These are phyloP conservation scores for Lynx canadensis DNA, from an alignment of 2,113 vertebrate genomes.

Conservation along the genomic window DNA sequence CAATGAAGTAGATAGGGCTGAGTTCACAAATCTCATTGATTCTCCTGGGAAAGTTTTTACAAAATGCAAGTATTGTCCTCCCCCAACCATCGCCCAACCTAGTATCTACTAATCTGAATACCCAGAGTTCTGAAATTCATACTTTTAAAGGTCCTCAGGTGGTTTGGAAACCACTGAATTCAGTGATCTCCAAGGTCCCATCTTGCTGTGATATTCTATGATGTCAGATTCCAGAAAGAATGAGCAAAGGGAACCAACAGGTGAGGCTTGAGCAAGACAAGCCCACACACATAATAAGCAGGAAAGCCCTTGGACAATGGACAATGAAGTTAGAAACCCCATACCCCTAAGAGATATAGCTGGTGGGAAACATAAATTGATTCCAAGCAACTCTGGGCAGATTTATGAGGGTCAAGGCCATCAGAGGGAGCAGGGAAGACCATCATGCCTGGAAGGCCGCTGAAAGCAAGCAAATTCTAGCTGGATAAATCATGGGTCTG, in stretches of 20 bases:
- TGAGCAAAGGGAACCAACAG: background rate
- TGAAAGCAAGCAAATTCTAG: background rate
- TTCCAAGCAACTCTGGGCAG: constrained; percentile 10
- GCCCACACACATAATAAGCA: background rate
- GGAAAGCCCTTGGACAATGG: background rate
- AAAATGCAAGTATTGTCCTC: background rate
- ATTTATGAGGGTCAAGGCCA: constrained; percentile 6
- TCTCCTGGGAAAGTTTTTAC: background rate
- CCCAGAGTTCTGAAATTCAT: background rate
- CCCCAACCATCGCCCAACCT: background rate
- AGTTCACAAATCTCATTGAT: background rate
- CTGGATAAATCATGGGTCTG: constrained; percentile 25
- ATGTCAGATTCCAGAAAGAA: background rate
- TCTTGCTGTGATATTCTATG: background rate
- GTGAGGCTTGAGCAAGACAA: background rate
- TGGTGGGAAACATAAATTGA: constrained; percentile 19
- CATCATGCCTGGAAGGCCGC: background rate
- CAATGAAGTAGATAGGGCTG: background rate
- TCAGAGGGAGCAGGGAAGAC: background rate
- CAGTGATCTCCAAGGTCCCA: background rate
- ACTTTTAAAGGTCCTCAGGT: background rate
- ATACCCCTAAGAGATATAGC: background rate
- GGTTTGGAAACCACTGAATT: background rate
- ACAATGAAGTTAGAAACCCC: constrained; percentile 12
- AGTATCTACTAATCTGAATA: background rate